phyloP scores from a whole-genome alignment of 2,797 vertebrate species.

The Enteromius anoplus region DNA sequence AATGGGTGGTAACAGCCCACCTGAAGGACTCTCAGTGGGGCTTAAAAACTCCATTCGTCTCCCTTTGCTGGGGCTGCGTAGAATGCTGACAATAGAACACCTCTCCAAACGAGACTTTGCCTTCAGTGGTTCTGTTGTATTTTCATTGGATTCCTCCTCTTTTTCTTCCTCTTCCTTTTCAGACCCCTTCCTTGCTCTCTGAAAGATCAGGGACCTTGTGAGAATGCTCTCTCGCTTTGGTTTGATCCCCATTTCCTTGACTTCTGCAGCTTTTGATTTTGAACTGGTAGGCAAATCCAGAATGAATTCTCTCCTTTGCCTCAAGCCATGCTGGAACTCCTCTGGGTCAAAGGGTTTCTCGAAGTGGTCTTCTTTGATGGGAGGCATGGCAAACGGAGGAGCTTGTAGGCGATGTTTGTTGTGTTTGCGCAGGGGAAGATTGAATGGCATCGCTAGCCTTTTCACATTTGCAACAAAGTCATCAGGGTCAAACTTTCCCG shows the following conservation, averaged over 20 bases:
- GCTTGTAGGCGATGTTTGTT: constrained; percentile 79
- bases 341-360: constrained; percentile 91
- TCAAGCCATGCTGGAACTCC: constrained; percentile 87
- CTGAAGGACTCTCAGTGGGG: constrained; percentile 50
- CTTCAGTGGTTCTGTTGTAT: constrained; percentile 72
- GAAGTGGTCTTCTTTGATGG: constrained; percentile 87
- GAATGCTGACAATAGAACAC: constrained; percentile 85
- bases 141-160: constrained; percentile 59
- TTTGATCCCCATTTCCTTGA: constrained; percentile 71
- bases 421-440: constrained; percentile 87
- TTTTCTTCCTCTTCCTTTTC: constrained; percentile 44
- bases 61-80: constrained; percentile 70
- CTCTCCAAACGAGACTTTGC: constrained; percentile 89
- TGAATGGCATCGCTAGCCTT: constrained; percentile 83
- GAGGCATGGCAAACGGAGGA: constrained; percentile 88
- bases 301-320: constrained; percentile 74
- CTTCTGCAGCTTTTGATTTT: constrained; percentile 77
- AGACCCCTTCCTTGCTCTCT: constrained; percentile 35
- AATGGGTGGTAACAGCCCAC: constrained; percentile 60
- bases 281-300: constrained; percentile 69
- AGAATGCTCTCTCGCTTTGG: constrained; percentile 83
- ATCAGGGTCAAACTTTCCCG: constrained; percentile 83
- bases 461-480: constrained; percentile 90
- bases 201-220: constrained; percentile 70
- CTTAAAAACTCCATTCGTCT: constrained; percentile 62